A percentile compares a stretch with the other conserved stretches of the same genome.
phyloP scores from a whole-genome alignment of 2,113 vertebrate genomes.

The Physeter macrocephalus region DNA sequence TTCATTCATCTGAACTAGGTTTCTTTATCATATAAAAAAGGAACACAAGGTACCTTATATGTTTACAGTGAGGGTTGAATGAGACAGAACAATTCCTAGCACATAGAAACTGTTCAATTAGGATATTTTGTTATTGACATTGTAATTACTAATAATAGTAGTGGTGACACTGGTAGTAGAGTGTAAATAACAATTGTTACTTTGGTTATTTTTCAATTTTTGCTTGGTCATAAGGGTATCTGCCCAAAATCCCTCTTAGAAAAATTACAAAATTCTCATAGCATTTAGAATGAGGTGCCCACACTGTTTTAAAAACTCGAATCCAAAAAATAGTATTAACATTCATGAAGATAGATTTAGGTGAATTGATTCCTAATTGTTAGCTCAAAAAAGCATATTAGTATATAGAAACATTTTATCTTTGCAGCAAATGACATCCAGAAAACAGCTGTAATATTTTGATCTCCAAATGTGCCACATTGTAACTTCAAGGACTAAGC shows the following conservation, averaged over 20 bases:
- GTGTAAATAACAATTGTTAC: not conserved
- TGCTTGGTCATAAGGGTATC: not conserved
- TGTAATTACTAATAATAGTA: not conserved
- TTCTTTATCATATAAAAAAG: not conserved
- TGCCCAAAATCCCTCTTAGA: not conserved
- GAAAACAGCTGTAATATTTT: conserved; percentile 55
- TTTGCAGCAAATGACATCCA: conserved; percentile 42
- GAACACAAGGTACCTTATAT: not conserved
- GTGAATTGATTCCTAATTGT: not conserved
- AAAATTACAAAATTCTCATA: conserved; percentile 25
- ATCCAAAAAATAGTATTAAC: not conserved
- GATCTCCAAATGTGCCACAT: conserved; percentile 53
- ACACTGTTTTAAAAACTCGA: not conserved
- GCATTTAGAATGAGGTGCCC: conserved; percentile 31
- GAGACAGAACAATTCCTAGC: not conserved
- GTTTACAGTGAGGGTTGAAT: not conserved
- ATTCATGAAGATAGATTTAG: conserved; percentile 20
- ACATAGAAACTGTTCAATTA: not conserved
- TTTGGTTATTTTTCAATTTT: not conserved
- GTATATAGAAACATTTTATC: not conserved
- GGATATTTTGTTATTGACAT: not conserved
- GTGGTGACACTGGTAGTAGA: not conserved
- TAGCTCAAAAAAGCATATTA: conserved; percentile 34
- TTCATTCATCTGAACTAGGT: not conserved
- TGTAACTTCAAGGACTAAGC: conserved; percentile 61